These are phyloP conservation scores for Todus mexicanus DNA, from an alignment of 2,797 vertebrate species.

Conservation along the genomic window DNA sequence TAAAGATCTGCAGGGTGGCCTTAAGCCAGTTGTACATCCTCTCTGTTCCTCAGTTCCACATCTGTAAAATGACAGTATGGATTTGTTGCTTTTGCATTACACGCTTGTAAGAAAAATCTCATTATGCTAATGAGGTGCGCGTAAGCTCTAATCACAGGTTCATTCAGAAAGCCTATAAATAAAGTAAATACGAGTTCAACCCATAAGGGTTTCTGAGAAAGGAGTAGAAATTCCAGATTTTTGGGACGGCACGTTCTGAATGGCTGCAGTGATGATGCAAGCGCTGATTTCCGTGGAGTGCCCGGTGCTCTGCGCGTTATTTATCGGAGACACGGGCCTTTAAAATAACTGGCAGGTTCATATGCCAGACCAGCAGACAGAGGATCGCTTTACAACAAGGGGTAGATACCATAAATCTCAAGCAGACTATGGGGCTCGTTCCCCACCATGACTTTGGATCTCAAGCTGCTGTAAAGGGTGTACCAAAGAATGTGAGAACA, in stretches of 20 bases:
- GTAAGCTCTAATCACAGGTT: conserved; percentile 39
- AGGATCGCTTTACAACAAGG: conserved; percentile 6
- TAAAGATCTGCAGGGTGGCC: neutral
- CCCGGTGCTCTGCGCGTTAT: neutral
- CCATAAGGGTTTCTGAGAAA: neutral
- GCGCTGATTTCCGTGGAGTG: neutral
- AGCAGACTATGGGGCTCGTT: neutral
- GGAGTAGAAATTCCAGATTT: conserved; percentile 14
- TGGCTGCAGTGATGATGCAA: conserved; percentile 19
- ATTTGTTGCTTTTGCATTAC: conserved; percentile 14
- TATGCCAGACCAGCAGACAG: conserved; percentile 9
- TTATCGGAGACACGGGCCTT: conserved; percentile 3
- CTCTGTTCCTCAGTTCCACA: neutral
- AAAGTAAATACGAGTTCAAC: conserved; percentile 15
- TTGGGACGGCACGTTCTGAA: conserved; percentile 25
- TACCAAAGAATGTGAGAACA: neutral
- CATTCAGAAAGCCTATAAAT: conserved; percentile 33
- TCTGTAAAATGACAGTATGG: conserved; percentile 21
- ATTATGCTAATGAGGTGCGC: conserved; percentile 44
- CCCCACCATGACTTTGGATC: neutral
- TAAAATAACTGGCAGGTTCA: conserved; percentile 18
- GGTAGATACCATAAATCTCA: neutral
- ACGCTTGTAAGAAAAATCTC: conserved; percentile 35
- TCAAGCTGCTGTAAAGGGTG: neutral
- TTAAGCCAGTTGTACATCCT: neutral